Base-by-base conservation (phyloP, 1,140 invertebrate genomes). In the Zophobas morio region DNA sequence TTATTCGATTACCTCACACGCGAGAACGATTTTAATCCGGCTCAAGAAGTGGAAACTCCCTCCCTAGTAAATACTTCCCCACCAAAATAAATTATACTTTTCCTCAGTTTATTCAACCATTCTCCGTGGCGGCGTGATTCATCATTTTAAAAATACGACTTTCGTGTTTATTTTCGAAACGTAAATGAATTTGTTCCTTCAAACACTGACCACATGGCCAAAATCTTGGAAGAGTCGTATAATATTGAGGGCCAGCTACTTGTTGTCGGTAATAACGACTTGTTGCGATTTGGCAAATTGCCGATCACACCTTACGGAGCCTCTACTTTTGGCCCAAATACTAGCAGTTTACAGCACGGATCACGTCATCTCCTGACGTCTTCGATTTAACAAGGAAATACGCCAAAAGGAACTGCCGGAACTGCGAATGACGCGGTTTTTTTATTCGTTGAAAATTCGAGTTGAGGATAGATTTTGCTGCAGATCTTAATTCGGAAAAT, bases 401-500 rank as follows among this genome's bases (percentile, higher is more conserved):
- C 54, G 54, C 20, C 35, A 57, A 57, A 2, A 2, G 3, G 49
- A 51, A 2, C 6, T 51, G 49, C 20, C 6, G 49, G 49, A 20
- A 20, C 20, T 20, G 20, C 20, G 20, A 20, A 20, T 20, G 20
- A 20, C 20, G 20, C 20, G 20, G 3, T 3, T 46, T 46, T 4
- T 46, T 46, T 46, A 4, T 8, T 46, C 42, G 6, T 46, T 46
- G 42, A 46, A 8, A 46, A 8, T 46, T 46, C 42, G 6, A 46
- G 3, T 46, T 46, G 6, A 4, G 6, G 6, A 2, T 51, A 2
- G 20, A n/a, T 51, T 51, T 2, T 51, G 76, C 81, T 81, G 1
- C 73, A 86, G 85, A 81, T 35, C 53, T 78, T 2, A 85, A 84
- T 79, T 83, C 85, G 6, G 82, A 84, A 76, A 80, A 83, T 66